Percentiles rank a stretch among this genome's conserved stretches.
These are phyloP conservation scores for Callopanchax toddi DNA, from an alignment of 2,113 vertebrate genomes.

Conservation along the genomic window DNA sequence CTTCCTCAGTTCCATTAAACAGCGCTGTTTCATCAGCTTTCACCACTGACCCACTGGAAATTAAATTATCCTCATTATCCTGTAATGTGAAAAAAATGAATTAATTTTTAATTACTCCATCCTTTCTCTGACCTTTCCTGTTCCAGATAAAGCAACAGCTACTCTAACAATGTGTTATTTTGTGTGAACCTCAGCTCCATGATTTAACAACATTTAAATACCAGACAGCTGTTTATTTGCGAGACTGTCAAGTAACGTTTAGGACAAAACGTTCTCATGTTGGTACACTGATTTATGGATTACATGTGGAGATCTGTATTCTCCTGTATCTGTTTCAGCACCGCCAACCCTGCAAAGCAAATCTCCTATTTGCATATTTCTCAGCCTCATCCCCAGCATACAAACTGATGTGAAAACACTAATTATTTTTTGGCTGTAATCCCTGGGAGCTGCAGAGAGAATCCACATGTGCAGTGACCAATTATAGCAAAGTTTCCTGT, in stretches of 20 bases:
- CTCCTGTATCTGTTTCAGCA: background rate
- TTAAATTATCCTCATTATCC: slow-evolving; percentile 17
- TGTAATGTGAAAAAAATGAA: slow-evolving; percentile 17
- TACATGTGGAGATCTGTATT: background rate
- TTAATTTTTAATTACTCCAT: background rate
- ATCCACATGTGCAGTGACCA: slow-evolving; percentile 9
- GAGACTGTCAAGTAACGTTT: background rate
- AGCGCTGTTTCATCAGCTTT: background rate
- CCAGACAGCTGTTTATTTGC: background rate
- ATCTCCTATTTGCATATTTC: slow-evolving; percentile 14
- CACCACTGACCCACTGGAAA: slow-evolving; percentile 13
- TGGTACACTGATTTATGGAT: background rate
- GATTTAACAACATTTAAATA: background rate
- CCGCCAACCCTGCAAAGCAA: background rate
- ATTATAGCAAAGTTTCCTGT: slow-evolving; percentile 7
- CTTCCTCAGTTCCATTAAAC: slow-evolving; percentile 35
- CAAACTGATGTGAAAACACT: slow-evolving; percentile 20
- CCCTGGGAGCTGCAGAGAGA: slow-evolving; percentile 7
- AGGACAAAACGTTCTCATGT: background rate
- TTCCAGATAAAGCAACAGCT: background rate
- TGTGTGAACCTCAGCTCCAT: too few species aligned
- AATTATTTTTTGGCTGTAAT: slow-evolving; percentile 37
- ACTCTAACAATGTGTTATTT: background rate
- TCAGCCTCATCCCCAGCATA: background rate
- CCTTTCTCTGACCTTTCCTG: slow-evolving; percentile 23